Evolutionary conservation across 2,888 invertebrate species (phyloP), one percentile per base, ranked within the genome.

Genomic region (Polymixis flavicincta): DNA sequence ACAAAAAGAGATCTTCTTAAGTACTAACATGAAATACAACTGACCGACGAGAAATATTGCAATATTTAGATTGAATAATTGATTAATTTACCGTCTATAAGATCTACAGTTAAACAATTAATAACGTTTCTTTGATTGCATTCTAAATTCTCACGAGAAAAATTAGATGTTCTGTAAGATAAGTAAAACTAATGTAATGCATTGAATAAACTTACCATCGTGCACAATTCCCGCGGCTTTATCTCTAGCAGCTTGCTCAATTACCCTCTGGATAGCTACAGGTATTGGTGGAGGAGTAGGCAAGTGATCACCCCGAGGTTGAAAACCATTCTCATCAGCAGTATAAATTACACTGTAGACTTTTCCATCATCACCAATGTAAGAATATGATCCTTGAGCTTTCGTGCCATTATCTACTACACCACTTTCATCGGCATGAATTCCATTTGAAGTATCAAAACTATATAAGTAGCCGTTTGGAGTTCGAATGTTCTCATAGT

Each of bases 291-390:
- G 96, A 70, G 92, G 93, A 6, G 96, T 95, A 17, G 96, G 96
- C 48, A 96, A 88, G 85, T 96, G 96, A 75, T 94, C 95, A 71
- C 96, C 95, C 50, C 79, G 87, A 5, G 96, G 94, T 83, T 84
- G 90, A 69, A 94, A 96, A 1, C 96, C 96, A 83, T 95, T 94
- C 88, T 96, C 95, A 89, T 96, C 95, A 59, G 96, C 96, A 4
- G 94, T 92, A 66, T 96, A 96, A 45, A 83, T 84, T 1, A 96
- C 88, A 54, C 87, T 92, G 52, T 95, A 96, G 0, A 92, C 37
- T 86, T 94, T 94, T 42, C 95, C 96, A 87, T 96, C 95, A 85
- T 96, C 95, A 65, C 95, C 95, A 14, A 87, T 92, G 22, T 95
- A 96, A 3, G 95, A 95, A 82, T 92, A 96, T 4, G 92, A 88